These are phyloP conservation scores for Grus americana DNA, from an alignment of 2,113 vertebrate genomes.

Conservation along the genomic window DNA sequence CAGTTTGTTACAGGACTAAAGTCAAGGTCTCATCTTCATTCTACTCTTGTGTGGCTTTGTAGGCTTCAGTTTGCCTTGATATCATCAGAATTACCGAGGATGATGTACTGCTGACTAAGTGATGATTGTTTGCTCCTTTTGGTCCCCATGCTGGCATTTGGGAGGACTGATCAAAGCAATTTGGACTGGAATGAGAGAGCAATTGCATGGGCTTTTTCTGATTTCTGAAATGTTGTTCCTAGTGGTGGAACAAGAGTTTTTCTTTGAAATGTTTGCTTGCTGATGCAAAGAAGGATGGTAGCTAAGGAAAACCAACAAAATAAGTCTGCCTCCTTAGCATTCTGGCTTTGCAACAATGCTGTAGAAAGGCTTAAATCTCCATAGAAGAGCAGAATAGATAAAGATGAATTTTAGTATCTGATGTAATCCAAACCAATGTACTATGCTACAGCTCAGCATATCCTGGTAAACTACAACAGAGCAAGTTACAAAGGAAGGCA, in stretches of 20 bases:
- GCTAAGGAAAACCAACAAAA: background rate
- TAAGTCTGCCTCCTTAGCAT: background rate
- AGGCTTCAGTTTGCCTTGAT: background rate
- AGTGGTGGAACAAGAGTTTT: background rate
- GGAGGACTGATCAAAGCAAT: background rate
- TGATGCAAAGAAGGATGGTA: background rate
- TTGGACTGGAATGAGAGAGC: background rate
- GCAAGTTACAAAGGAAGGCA: conserved; percentile 36
- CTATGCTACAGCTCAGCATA: background rate
- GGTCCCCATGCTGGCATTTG: background rate
- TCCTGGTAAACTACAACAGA: background rate
- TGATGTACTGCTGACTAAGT: background rate
- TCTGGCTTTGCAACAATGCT: background rate
- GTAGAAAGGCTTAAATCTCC: background rate
- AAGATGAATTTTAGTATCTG: background rate
- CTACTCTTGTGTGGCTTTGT: background rate
- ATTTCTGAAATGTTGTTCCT: background rate
- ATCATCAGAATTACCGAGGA: background rate
- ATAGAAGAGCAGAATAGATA: background rate
- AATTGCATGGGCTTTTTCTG: background rate
- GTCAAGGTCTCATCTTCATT: background rate
- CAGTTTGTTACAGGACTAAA: background rate
- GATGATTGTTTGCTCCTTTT: background rate
- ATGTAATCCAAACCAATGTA: background rate
- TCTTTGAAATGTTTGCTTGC: background rate